Conservation (phyloP, 2,797 vertebrate species). For the Poecilia wingei region DNA sequence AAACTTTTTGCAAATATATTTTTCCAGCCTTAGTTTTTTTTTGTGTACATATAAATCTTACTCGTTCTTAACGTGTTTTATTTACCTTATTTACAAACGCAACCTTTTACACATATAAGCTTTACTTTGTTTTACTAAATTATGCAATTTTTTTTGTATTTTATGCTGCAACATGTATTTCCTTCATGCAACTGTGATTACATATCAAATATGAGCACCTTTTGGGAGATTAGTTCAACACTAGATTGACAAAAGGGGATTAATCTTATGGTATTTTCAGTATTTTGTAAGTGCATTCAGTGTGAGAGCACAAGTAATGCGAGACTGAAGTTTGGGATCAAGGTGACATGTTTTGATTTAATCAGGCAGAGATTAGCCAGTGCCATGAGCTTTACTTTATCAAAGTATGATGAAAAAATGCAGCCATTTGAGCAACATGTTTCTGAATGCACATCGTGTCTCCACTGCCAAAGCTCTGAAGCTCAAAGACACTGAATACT, state of each 20-base stretch:
- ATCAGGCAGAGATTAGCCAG: not conserved
- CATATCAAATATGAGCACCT: conserved; percentile 46
- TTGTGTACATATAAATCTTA: conserved; percentile 38
- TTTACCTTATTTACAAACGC: conserved; percentile 41
- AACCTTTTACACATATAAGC: conserved; percentile 47
- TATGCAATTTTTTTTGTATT: conserved; percentile 51
- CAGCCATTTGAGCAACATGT: not conserved
- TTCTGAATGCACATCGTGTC: not conserved
- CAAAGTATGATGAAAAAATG: not conserved
- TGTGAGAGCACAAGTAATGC: conserved; percentile 19
- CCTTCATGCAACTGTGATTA: conserved; percentile 36
- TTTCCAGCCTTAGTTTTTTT: conserved; percentile 48
- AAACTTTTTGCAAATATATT: conserved; percentile 30
- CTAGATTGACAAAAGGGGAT: conserved; percentile 16
- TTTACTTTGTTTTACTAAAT: conserved; percentile 65
- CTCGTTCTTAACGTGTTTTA: conserved; percentile 44
- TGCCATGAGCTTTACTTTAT: not conserved
- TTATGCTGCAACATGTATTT: conserved; percentile 27
- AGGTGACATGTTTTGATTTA: conserved; percentile 10
- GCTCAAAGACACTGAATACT: conserved; percentile 17
- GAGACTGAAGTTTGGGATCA: conserved; percentile 6
- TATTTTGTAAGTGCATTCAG: conserved; percentile 7
- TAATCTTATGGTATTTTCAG: conserved; percentile 7
- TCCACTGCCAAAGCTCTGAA: conserved; percentile 3
- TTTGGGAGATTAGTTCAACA: conserved; percentile 40